Base-by-base conservation (phyloP, 2,113 vertebrate species). In the Prochilodus magdalenae region DNA sequence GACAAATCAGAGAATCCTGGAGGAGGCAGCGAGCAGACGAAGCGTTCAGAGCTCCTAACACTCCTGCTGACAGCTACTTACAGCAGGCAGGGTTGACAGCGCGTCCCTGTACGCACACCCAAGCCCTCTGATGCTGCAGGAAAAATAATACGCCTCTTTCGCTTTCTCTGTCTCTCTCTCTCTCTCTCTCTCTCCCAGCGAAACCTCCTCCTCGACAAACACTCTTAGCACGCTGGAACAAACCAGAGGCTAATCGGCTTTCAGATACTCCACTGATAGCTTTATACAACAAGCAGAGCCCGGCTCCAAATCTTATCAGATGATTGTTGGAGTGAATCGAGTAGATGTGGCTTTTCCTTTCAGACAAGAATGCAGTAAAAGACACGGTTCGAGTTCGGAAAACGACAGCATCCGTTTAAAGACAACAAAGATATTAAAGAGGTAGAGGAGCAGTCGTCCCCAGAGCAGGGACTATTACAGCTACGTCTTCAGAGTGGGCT, bases 141-240 rank as follows among this genome's bases (percentile, higher is more conserved):
- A 83, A 87, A 84, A 87, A 90, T 85, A 86, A 84, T 85, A 75
- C 78, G 77, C 73, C 81, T 85, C 47, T 81, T 74, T 74, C 4
- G 22, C 47, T 65, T 62, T 81, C 15, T 57, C 11, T 13, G 40
- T 29, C 47, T 65, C 47, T 81, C 15, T 57, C 11, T 13, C 53
- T 51, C 24, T 47, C 47, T 53, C 27, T 47, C 57, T 60, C 57
- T 60, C 73, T 33, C 30, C 18, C 51, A 65, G 51, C 67, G 33
- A 79, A 66, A 83, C 33, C 72, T 77, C 55, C 26, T n/a, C 73
- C 59, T 72, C 40, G 22, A 73, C 73, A 40, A 63, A 66, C 65
- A 69, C 18, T 36, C 8, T 16, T 47, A 22, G 62, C 66, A 36
- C 49, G 36, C 69, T 18, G 72, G 51, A 72, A 73, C 36, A 33